Evolutionary conservation across 2,888 invertebrate genomes (phyloP).

Genomic region (Phaonia tiefii): DNA sequence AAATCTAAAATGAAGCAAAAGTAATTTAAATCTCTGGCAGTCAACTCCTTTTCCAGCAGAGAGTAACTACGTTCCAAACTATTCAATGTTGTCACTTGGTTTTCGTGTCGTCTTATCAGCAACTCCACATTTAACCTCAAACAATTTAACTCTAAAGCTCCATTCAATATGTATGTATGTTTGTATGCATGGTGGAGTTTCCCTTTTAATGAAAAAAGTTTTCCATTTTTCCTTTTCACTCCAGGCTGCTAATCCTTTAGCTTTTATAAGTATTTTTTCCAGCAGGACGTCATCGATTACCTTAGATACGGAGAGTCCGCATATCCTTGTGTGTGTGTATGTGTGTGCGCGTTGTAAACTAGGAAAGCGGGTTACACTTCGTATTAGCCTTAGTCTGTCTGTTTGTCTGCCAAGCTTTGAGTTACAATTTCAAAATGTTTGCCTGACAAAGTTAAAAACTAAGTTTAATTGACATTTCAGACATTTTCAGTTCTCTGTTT

Average conservation of each 20-base stretch:
- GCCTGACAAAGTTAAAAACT: conserved; percentile 40
- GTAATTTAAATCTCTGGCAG: no score
- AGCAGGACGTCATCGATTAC: not conserved
- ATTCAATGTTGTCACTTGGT: not conserved
- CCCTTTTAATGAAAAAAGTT: conserved; percentile 20
- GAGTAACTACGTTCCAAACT: not conserved
- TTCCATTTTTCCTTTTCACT: not conserved
- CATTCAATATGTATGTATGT: no score
- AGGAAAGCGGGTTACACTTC: not conserved
- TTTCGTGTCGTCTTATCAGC: not conserved
- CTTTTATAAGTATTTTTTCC: not conserved
- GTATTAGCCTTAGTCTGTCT: not conserved
- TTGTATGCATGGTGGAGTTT: no score
- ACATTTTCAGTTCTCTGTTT: conserved; percentile 14
- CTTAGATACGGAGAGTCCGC: not conserved
- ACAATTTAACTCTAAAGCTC: not conserved
- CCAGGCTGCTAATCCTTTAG: not conserved
- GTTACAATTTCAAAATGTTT: conserved; percentile 17
- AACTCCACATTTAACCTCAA: conserved; percentile 12
- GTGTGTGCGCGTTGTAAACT: not conserved
- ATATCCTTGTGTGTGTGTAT: not conserved
- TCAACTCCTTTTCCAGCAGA: no score
- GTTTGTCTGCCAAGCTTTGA: not conserved
- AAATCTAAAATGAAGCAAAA: no score
- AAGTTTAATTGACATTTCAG: conserved; percentile 51